Conservation (phyloP, 2,113 vertebrate genomes). For the Ornithorhynchus anatinus region DNA sequence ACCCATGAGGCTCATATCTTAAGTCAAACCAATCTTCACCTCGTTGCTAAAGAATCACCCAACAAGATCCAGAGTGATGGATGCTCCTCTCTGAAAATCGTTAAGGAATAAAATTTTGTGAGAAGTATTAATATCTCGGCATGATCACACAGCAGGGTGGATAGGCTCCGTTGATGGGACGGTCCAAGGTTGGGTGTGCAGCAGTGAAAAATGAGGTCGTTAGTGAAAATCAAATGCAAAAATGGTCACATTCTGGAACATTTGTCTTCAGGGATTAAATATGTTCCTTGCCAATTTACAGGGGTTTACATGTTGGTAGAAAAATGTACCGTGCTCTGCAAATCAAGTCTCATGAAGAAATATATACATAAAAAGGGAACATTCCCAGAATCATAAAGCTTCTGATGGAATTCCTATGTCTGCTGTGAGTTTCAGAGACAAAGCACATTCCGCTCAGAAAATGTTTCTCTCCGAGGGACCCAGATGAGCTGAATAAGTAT, state of each 20-base stretch:
- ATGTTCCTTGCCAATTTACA: conserved; percentile 27
- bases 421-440: too few species aligned
- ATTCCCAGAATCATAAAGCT: too few species aligned
- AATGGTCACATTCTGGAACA: conserved; percentile 49
- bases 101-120: conserved; percentile 61
- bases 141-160: conserved; percentile 59
- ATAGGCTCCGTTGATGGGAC: conserved; percentile 60
- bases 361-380: too few species aligned
- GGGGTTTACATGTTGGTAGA: conserved; percentile 5
- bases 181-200: conserved; percentile 53
- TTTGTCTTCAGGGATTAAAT: conserved; percentile 52
- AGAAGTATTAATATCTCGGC: conserved; percentile 52
- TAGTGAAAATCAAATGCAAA: conserved; percentile 71
- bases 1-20: conserved; percentile 19
- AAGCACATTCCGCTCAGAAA: too few species aligned
- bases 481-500: too few species aligned
- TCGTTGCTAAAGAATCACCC: conserved; percentile 39
- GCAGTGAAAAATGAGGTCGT: conserved; percentile 69
- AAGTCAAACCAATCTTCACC: conserved; percentile 54
- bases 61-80: conserved; percentile 65
- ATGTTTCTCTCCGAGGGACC: too few species aligned
- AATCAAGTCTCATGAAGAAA: neutral
- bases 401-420: too few species aligned
- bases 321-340: neutral
- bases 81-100: conserved; percentile 71